Evolutionary conservation across 2,113 vertebrate genomes (phyloP), one percentile per base, ranked within the genome.

Genomic region (Lycocorax pyrrhopterus): DNA sequence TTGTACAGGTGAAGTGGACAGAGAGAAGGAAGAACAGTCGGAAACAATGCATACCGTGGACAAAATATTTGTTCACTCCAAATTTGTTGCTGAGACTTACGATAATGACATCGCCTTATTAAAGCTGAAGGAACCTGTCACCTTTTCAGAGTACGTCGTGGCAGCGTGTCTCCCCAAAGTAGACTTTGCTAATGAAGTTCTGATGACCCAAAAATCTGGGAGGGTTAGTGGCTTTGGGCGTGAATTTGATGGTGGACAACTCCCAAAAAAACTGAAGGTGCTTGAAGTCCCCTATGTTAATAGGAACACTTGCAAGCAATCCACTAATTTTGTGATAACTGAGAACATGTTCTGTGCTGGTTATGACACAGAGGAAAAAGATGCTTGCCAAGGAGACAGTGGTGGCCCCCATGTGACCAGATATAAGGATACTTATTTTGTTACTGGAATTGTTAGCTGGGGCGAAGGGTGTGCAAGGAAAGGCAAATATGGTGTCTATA

Each of bases 381-480:
- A 99, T 16, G 98, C 99, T 13, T 99, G 99, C 75, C 98, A 99
- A 89, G 99, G 99, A 7, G 99, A 99, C 97, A 99, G 99, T 2
- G 99, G 99, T 0, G n/a, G 99, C 2, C 99, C 99, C 2, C 99
- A 99, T 2, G 98, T 99, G 82, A 99, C 99, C 3, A 92, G 41
- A 12, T 99, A 98, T 53, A 95, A 63, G 51, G 52, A 94, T 78
- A 99, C 99, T 13, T 98, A 98, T 44, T 99, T 98, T 12, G 83
- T 99, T 75, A 99, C 99, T 0, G 99, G 99, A 9, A 96, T 99
- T 9, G 98, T 99, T 91, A 99, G 99, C 97, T 99, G 99, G 99
- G 99, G 99, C 0, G 99, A 99, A 95, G 99, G 99, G 6, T 99
- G 99, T 15, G 99, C 99, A 0, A 98, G 96, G 35, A 97, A 98